Conservation (phyloP, 1,140 invertebrate genomes). For the Bombus superbus region DNA sequence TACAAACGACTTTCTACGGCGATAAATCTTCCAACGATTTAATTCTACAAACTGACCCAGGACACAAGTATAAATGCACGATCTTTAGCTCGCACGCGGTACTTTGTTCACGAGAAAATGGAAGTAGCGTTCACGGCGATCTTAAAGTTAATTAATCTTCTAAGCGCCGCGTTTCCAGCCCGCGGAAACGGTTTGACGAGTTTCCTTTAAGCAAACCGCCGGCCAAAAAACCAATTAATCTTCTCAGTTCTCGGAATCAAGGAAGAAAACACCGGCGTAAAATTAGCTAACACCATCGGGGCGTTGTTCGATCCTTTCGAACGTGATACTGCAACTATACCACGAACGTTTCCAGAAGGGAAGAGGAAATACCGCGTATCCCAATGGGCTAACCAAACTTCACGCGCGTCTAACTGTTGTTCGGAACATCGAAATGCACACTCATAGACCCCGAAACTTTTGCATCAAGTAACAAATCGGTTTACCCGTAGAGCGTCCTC, state of each 20-base stretch:
- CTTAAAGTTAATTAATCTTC: conserved; percentile 25
- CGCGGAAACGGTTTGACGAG: conserved; percentile 28
- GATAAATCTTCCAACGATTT: too few relatives aligned
- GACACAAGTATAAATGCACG: background rate
- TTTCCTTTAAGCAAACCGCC: conserved; percentile 19
- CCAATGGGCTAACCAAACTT: conserved; percentile 17
- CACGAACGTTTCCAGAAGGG: background rate
- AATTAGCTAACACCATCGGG: conserved; percentile 29
- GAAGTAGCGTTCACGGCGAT: background rate
- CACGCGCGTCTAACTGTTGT: conserved; percentile 25
- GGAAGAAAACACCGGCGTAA: conserved; percentile 29
- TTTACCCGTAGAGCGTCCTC: background rate
- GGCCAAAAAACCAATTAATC: conserved; percentile 30
- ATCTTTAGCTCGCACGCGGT: background rate
- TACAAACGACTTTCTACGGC: too few relatives aligned
- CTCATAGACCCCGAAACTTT: conserved; percentile 19
- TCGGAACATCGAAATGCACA: conserved; percentile 20
- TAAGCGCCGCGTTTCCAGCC: background rate
- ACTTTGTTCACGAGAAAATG: background rate
- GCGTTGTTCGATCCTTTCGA: conserved; percentile 23
- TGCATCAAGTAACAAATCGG: conserved; percentile 9
- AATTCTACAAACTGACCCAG: too few relatives aligned
- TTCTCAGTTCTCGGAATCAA: conserved; percentile 7
- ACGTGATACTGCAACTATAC: conserved; percentile 24
- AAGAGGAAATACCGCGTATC: background rate